These are phyloP conservation scores for Rallus crepitans DNA, from an alignment of 2,797 vertebrate species.

Conservation along the genomic window DNA sequence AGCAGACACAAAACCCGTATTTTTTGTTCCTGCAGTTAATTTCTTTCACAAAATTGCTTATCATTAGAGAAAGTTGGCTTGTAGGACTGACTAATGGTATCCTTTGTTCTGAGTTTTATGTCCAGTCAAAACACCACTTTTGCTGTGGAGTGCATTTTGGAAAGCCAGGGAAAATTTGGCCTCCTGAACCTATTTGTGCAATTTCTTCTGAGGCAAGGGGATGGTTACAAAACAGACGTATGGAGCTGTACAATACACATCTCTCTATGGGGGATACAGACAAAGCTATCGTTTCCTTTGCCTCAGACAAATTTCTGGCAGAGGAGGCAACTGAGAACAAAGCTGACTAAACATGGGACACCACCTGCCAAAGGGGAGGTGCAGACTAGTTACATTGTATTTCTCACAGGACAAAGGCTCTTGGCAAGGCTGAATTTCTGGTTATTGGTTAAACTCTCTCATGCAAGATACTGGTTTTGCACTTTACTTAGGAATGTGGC, in stretches of 20 bases:
- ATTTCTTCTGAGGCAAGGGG: not conserved
- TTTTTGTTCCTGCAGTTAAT: not conserved
- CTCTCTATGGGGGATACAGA: not conserved
- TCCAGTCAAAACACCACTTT: not conserved
- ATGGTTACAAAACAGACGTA: not conserved
- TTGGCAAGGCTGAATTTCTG: not conserved
- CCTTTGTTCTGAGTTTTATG: not conserved
- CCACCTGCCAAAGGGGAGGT: not conserved
- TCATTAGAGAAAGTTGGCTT: not conserved
- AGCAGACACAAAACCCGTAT: not conserved
- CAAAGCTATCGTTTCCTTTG: not conserved
- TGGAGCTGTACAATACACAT: not conserved
- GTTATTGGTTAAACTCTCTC: not conserved
- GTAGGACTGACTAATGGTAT: not conserved
- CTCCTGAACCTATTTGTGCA: not conserved
- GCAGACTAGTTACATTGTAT: not conserved
- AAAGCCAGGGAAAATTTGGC: not conserved
- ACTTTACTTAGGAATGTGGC: not conserved
- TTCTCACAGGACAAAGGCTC: not conserved
- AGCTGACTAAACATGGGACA: not conserved
- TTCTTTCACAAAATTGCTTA: not conserved
- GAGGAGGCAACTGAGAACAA: not conserved
- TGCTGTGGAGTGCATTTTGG: not conserved
- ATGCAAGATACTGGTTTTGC: not conserved
- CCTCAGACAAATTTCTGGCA: constrained; percentile 10